Evolutionary conservation across 2,888 invertebrate species (phyloP).

Genomic region (Pristionchus mayeri): DNA sequence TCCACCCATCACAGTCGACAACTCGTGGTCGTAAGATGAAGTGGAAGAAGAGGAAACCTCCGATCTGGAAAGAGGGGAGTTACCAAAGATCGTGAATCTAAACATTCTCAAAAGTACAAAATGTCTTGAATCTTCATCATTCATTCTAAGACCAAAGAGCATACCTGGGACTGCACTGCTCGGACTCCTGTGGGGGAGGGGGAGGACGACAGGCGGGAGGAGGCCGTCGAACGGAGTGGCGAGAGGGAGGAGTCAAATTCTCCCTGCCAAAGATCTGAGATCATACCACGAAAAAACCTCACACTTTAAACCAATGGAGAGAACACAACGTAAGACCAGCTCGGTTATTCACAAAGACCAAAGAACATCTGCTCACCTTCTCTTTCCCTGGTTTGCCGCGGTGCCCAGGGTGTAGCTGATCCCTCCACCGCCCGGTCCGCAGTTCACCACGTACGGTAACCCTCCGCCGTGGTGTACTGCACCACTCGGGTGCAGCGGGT

Average conservation of each 20-base stretch:
- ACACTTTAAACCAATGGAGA: too few species aligned
- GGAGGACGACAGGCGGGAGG: slow-evolving; percentile 47
- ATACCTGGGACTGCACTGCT: slow-evolving; percentile 43
- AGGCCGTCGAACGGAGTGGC: slow-evolving; percentile 29
- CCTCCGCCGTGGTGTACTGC: not conserved
- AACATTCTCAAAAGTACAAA: too few species aligned
- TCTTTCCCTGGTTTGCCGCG: not conserved
- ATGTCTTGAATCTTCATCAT: too few species aligned
- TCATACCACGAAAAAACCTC: not conserved
- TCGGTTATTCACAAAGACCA: not conserved
- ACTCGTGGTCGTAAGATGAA: slow-evolving; percentile 41
- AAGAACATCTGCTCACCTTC: slow-evolving; percentile 10
- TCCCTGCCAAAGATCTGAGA: slow-evolving; percentile 15
- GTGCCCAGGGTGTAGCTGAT: slow-evolving; percentile 46
- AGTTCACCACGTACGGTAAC: slow-evolving; percentile 46
- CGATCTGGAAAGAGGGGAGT: slow-evolving; percentile 10
- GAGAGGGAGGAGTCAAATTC: slow-evolving; percentile 2
- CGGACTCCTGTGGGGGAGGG: slow-evolving; percentile 6
- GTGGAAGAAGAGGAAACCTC: not conserved
- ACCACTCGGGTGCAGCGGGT: not conserved
- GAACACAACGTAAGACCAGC: not conserved
- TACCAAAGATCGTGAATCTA: not conserved
- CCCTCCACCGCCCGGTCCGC: slow-evolving; percentile 22
- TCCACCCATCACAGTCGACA: slow-evolving; percentile 27
- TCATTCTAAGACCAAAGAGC: slow-evolving; percentile 1